phyloP scores from a whole-genome alignment of 2,113 vertebrate species.

The Gasterosteus nipponicus region DNA sequence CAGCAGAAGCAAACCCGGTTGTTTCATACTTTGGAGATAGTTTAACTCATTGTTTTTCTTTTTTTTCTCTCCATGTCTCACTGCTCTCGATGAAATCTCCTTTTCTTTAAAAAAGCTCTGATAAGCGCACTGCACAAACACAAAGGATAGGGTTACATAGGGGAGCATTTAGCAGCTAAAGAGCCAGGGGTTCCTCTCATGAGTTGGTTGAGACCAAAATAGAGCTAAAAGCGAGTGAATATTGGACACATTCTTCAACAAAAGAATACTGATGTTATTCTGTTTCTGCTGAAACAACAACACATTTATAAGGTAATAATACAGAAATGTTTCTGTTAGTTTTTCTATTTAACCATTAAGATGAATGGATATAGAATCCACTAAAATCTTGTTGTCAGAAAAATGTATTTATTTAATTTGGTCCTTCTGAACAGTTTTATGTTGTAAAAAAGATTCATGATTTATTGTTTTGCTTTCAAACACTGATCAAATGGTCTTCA shows the following conservation, averaged over 20 bases:
- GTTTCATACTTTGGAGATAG: background rate
- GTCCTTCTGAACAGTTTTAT: background rate
- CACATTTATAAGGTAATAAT: background rate
- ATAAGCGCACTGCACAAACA: background rate
- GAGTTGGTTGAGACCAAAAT: constrained; percentile 18
- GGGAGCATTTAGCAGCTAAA: background rate
- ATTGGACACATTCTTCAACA: background rate
- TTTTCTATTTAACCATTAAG: background rate
- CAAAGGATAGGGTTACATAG: background rate
- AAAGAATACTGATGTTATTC: background rate
- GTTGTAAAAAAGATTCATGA: background rate
- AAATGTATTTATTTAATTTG: background rate
- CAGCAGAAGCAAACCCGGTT: background rate
- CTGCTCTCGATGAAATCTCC: background rate
- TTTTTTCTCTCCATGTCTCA: background rate
- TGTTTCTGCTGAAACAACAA: background rate
- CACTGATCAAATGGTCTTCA: background rate
- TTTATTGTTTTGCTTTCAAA: background rate
- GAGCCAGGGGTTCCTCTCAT: background rate
- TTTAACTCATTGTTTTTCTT: background rate
- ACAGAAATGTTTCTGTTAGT: background rate
- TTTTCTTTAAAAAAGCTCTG: background rate
- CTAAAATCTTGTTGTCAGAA: background rate
- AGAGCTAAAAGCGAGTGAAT: background rate
- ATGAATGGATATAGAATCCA: background rate